Percentiles rank a stretch among this genome's conserved stretches.
Conservation (phyloP, 1,140 invertebrate species). For the Nasonia vitripennis region DNA sequence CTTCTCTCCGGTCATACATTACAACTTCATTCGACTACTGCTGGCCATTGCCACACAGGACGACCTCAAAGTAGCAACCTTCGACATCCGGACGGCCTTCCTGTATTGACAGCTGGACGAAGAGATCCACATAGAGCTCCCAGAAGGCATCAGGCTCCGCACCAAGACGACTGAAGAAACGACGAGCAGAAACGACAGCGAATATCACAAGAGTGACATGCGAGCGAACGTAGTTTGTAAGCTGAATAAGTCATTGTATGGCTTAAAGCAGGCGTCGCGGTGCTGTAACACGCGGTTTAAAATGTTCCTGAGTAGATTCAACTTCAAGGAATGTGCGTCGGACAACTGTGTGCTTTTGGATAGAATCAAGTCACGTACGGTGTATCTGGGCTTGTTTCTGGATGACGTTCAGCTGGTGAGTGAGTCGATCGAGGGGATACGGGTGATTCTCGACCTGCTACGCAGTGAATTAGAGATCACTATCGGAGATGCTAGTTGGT, state of each 20-base stretch:
- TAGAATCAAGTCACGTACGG: neutral
- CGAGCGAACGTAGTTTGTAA: too few species aligned
- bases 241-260: constrained; percentile 47
- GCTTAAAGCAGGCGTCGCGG: constrained; percentile 53
- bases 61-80: neutral
- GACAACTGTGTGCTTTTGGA: constrained; percentile 40
- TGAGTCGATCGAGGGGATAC: constrained; percentile 5
- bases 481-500: constrained; percentile 2
- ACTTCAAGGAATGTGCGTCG: constrained; percentile 45
- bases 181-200: neutral
- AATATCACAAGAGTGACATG: too few species aligned
- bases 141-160: neutral
- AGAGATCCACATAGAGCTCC: neutral
- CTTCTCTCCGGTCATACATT: too few species aligned
- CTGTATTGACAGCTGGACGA: neutral
- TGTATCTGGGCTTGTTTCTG: constrained; percentile 49
- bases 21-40: neutral
- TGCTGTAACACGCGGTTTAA: constrained; percentile 49
- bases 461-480: constrained; percentile 50
- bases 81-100: neutral
- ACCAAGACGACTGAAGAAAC: neutral
- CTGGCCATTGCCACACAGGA: neutral
- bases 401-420: constrained; percentile 48
- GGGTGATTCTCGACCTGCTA: constrained; percentile 13
- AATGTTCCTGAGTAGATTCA: constrained; percentile 11